Conservation (phyloP, 2,113 vertebrate genomes). For the Tinamus guttatus region DNA sequence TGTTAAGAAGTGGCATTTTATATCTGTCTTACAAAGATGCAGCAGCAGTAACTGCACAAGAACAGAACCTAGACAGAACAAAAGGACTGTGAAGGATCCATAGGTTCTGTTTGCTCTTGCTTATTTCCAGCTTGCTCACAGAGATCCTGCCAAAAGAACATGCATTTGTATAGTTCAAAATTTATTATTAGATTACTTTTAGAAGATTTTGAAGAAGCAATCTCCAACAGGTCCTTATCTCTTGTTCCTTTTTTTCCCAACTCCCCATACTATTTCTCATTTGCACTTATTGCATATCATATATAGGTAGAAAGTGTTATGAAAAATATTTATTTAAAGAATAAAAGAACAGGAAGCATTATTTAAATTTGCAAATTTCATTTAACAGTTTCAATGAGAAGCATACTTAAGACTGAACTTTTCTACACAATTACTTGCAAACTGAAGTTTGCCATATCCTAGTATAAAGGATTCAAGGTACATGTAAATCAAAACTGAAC, state of each 20-base stretch:
- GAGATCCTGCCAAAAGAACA: neutral
- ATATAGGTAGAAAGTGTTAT: neutral
- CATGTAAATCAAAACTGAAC: neutral
- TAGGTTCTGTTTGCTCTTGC: neutral
- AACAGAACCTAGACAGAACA: neutral
- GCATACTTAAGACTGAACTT: neutral
- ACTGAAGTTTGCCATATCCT: neutral
- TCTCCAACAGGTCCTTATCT: neutral
- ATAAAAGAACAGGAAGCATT: neutral
- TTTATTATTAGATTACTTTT: neutral
- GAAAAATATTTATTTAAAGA: conserved; percentile 1
- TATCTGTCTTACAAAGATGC: neutral
- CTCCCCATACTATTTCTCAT: neutral
- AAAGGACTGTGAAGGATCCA: neutral
- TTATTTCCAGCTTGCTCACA: neutral
- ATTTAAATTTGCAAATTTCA: neutral
- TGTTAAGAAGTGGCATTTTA: neutral
- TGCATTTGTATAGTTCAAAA: neutral
- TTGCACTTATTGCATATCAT: neutral
- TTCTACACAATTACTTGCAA: neutral
- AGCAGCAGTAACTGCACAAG: neutral
- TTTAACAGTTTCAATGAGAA: neutral
- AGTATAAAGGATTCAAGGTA: neutral
- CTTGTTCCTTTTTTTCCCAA: neutral
- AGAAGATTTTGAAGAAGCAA: neutral